Conservation (phyloP, 2,888 invertebrate species). For the Cephus pulcher region DNA sequence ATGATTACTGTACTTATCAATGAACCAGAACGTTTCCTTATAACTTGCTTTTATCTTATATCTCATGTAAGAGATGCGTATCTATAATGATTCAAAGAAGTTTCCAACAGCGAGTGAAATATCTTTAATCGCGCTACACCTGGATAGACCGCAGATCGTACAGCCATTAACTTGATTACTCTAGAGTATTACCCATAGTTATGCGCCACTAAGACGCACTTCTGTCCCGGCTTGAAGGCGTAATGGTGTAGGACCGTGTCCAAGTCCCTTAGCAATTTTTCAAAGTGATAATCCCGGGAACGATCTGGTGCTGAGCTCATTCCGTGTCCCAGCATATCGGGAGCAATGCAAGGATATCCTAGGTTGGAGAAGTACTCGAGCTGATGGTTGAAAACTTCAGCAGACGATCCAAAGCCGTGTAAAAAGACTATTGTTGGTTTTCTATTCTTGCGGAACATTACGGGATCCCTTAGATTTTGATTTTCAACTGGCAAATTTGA, state of each 20-base stretch:
- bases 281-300: constrained; percentile 71
- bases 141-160: background rate
- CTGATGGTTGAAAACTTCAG: constrained; percentile 74
- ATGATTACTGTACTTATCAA: background rate
- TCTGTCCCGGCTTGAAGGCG: constrained; percentile 68
- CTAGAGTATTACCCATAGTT: constrained; percentile 73
- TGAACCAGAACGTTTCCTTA: background rate
- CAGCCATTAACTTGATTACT: background rate
- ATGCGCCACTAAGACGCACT: constrained; percentile 75
- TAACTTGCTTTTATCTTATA: background rate
- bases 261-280: constrained; percentile 71
- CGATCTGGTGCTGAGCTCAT: constrained; percentile 73
- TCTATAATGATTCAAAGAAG: background rate
- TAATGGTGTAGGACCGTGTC: constrained; percentile 73
- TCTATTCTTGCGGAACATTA: constrained; percentile 46
- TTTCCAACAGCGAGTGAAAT: background rate
- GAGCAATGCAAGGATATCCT: constrained; percentile 75
- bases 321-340: constrained; percentile 78
- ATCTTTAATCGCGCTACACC: background rate
- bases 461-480: constrained; percentile 33
- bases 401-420: constrained; percentile 76
- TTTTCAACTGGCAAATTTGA: constrained; percentile 11
- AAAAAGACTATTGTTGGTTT: constrained; percentile 73
- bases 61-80: background rate
- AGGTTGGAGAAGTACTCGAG: constrained; percentile 70